Conservation (phyloP, 2,113 vertebrate species). For the Laterallus jamaicensis region DNA sequence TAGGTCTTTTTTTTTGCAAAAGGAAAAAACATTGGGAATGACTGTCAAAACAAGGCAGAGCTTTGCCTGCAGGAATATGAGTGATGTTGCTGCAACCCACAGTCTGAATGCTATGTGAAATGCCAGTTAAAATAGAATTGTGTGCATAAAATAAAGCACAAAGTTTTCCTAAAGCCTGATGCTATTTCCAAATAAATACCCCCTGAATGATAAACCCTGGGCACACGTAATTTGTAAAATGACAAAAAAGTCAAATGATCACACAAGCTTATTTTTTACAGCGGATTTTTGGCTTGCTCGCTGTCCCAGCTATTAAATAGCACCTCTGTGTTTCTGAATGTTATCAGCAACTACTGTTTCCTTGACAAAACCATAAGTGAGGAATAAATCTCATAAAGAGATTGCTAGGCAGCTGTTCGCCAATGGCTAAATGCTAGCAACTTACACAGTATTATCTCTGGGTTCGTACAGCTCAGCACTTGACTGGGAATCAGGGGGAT, state of each 20-base stretch:
- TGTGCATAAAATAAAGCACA: conserved; percentile 17
- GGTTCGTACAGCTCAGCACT: conserved; percentile 27
- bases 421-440: conserved; percentile 46
- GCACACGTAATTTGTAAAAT: not conserved
- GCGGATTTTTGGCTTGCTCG: not conserved
- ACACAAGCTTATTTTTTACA: conserved; percentile 12
- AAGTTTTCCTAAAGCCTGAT: conserved; percentile 15
- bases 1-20: not conserved
- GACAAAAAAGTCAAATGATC: not conserved
- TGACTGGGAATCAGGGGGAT: conserved; percentile 14
- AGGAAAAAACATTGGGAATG: conserved; percentile 24
- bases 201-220: not conserved
- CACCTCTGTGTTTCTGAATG: conserved; percentile 23
- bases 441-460: conserved; percentile 17
- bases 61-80: conserved; percentile 55
- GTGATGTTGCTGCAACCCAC: conserved; percentile 23
- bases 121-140: conserved; percentile 31
- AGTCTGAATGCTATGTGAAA: conserved; percentile 15
- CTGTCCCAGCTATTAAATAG: not conserved
- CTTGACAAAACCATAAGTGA: conserved; percentile 36
- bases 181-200: conserved; percentile 19
- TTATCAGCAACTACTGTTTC: conserved; percentile 24
- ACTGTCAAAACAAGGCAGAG: conserved; percentile 46
- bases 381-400: conserved; percentile 58
- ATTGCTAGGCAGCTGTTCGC: conserved; percentile 51